A percentile compares a stretch with the other conserved stretches of the same genome.
These are phyloP conservation scores for Lithophane ornitopus DNA, from an alignment of 2,888 invertebrate species.

Conservation along the genomic window DNA sequence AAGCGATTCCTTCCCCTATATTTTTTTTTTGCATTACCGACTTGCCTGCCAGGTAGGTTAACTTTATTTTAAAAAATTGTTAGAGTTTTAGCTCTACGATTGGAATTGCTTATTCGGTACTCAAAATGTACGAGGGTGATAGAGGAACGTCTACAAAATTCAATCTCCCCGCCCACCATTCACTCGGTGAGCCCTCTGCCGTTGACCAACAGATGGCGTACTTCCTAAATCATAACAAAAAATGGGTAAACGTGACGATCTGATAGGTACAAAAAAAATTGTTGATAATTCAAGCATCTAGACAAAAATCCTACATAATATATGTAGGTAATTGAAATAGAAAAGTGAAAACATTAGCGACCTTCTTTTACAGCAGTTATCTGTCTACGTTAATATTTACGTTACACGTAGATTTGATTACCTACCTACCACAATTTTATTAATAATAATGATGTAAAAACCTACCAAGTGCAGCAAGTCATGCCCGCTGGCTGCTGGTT, in stretches of 20 bases:
- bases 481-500: background rate
- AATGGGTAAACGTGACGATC: background rate
- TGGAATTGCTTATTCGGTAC: constrained; percentile 5
- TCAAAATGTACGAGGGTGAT: constrained; percentile 11
- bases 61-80: background rate
- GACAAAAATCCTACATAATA: constrained; percentile 1
- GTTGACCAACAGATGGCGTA: constrained; percentile 40
- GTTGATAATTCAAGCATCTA: background rate
- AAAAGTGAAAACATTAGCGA: constrained; percentile 30
- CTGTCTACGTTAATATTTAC: constrained; percentile 21
- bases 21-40: background rate
- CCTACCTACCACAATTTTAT: constrained; percentile 21
- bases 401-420: constrained; percentile 30
- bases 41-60: background rate
- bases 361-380: constrained; percentile 41
- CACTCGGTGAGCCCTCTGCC: background rate
- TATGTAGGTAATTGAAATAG: constrained; percentile 25
- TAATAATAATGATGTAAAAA: constrained; percentile 10
- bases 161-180: constrained; percentile 10
- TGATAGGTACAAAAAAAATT: background rate
- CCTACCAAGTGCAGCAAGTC: constrained; percentile 5
- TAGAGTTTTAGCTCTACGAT: background rate
- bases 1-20: background rate
- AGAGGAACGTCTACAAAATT: constrained; percentile 14
- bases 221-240: constrained; percentile 22